Conservation (phyloP, 2,888 invertebrate species). For the Eupsilia transversa region DNA sequence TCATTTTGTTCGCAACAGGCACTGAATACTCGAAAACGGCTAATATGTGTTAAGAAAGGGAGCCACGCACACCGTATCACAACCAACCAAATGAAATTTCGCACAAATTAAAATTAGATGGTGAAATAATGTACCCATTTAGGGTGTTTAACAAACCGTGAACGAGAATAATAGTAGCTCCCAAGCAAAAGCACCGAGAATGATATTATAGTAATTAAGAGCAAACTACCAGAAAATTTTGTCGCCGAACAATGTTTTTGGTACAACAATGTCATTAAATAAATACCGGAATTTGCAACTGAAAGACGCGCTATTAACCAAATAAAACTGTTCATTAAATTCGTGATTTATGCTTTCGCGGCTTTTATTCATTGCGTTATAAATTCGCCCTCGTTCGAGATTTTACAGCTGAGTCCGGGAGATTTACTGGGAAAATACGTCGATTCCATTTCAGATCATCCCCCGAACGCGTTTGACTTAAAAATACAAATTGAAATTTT, state of each 20-base stretch:
- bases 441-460: conserved; percentile 65
- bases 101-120: conserved; percentile 76
- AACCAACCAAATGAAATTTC: conserved; percentile 75
- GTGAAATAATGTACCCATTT: conserved; percentile 80
- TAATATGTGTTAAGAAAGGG: conserved; percentile 69
- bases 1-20: conserved; percentile 72
- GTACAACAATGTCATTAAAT: conserved; percentile 75
- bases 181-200: conserved; percentile 69
- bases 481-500: conserved; percentile 54
- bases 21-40: conserved; percentile 66
- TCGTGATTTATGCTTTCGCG: conserved; percentile 78
- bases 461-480: conserved; percentile 57
- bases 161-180: conserved; percentile 79
- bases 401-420: conserved; percentile 68
- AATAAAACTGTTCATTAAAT: conserved; percentile 76
- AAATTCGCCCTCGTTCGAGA: conserved; percentile 74
- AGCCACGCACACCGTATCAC: conserved; percentile 54
- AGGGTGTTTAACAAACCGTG: conserved; percentile 82
- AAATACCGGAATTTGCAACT: conserved; percentile 68
- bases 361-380: conserved; percentile 77
- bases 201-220: conserved; percentile 84
- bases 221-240: conserved; percentile 78
- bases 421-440: conserved; percentile 66
- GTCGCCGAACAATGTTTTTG: conserved; percentile 79
- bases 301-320: conserved; percentile 64